Base-by-base conservation (phyloP, 2,888 invertebrate species). In the Pherbina coryleti region DNA sequence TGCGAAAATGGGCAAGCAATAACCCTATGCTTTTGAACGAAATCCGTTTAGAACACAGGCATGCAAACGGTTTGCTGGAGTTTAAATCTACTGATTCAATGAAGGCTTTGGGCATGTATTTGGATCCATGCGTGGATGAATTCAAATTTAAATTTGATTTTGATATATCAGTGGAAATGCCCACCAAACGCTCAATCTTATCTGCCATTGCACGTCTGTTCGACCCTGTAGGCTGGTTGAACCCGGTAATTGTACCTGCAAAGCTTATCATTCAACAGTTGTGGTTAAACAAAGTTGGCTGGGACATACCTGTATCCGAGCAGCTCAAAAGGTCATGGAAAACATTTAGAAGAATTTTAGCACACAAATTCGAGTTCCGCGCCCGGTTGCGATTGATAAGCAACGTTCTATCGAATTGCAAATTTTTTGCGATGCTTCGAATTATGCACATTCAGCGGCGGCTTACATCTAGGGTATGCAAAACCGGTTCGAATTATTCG, bases 21-120 rank as follows among this genome's bases (percentile, higher is more conserved):
- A 14, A 53, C n/a, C 53, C 53, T 17, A 53, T 9, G 49, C 14
- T 49, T 9, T 49, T 49, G 14, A 49, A 49, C 49, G 49, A 7
- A 14, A 49, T 49, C 14, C 49, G 14, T 22, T 72, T 76, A 2
- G 37, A 37, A 17, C 69, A 78, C 49, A 69, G 76, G 66, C 57
- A 22, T 53, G 44, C 28, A 19, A 66, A 37, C 19, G 76, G 73
- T 69, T 76, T 49, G 11, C 60, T 37, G n/a, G n/a, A n/a, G n/a
- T n/a, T n/a, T n/a, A 49, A 9, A 9, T 49, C 49, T 14, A 49
- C 14, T n/a, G n/a, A n/a, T n/a, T 7, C 8, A 9, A 14, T 49
- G 14, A 49, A 49, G 14, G 14, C 49, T 7, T 14, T 49, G 7
- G 49, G 49, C 14, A 7, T 49, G 49, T 49, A 49, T 49, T 49